phyloP scores from a whole-genome alignment of 2,113 vertebrate genomes.

The Gymnobelideus leadbeateri region DNA sequence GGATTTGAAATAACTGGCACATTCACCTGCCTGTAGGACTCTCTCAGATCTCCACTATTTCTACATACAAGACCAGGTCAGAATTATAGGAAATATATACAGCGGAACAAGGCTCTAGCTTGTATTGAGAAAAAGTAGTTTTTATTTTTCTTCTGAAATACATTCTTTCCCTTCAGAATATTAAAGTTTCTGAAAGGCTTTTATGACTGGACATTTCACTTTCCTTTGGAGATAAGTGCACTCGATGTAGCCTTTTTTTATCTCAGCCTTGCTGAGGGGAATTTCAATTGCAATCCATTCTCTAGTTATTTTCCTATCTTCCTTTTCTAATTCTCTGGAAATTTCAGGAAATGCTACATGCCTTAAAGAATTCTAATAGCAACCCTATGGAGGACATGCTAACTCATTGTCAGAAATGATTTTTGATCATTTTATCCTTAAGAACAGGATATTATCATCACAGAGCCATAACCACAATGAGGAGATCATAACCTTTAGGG shows the following conservation, averaged over 20 bases:
- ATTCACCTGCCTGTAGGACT: not conserved
- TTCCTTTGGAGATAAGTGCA: conserved; percentile 51
- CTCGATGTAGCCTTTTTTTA: conserved; percentile 69
- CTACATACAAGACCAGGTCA: not conserved
- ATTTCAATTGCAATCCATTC: conserved; percentile 76
- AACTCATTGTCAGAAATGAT: conserved; percentile 47
- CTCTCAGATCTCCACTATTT: conserved; percentile 47
- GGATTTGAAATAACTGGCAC: not conserved
- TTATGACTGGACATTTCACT: conserved; percentile 65
- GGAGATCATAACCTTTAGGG: not conserved
- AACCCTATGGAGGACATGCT: conserved; percentile 35
- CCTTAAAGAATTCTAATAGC: conserved; percentile 61
- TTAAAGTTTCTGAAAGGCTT: conserved; percentile 59
- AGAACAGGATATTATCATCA: not conserved
- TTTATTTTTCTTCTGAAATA: conserved; percentile 58
- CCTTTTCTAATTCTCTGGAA: conserved; percentile 71
- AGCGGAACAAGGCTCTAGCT: not conserved
- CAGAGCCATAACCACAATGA: not conserved
- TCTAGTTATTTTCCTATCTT: conserved; percentile 71
- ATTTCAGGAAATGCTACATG: conserved; percentile 62
- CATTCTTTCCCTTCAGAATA: conserved; percentile 55
- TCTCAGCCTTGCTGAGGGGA: conserved; percentile 71
- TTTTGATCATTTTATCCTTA: conserved; percentile 46
- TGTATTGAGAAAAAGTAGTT: not conserved
- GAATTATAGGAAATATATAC: conserved; percentile 8